These are phyloP conservation scores for Dicycla oo DNA, from an alignment of 2,888 invertebrate species.

Conservation along the genomic window DNA sequence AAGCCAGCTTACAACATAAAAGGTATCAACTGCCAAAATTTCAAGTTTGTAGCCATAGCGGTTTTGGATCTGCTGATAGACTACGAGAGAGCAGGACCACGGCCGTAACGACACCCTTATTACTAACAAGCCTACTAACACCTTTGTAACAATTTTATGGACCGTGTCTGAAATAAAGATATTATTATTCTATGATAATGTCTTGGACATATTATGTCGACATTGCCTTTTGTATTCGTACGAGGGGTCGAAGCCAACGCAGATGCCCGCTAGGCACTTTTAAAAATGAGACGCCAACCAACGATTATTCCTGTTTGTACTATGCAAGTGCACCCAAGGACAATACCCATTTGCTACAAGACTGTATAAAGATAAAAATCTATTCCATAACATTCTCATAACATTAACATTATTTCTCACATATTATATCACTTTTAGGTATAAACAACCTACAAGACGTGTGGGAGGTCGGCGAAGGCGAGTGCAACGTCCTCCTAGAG, in stretches of 20 bases:
- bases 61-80: background rate
- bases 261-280: background rate
- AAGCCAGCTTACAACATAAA: too few species aligned
- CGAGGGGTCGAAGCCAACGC: background rate
- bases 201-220: background rate
- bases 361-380: background rate
- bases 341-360: background rate
- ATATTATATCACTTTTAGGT: conserved; percentile 78
- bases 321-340: background rate
- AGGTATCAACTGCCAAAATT: too few species aligned
- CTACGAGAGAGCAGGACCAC: background rate
- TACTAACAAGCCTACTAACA: too few species aligned
- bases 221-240: background rate
- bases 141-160: background rate
- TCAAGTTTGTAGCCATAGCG: too few species aligned
- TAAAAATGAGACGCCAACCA: background rate
- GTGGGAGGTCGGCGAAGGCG: conserved; percentile 99
- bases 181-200: background rate
- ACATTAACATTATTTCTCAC: too few species aligned
- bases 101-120: background rate
- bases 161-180: background rate
- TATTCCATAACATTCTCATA: background rate
- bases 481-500: conserved; percentile 99
- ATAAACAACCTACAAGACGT: conserved; percentile 99
- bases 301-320: background rate